These are phyloP conservation scores for Sinodicranocentrus sp. DNA, from an alignment of 2,888 invertebrate species.

Conservation along the genomic window DNA sequence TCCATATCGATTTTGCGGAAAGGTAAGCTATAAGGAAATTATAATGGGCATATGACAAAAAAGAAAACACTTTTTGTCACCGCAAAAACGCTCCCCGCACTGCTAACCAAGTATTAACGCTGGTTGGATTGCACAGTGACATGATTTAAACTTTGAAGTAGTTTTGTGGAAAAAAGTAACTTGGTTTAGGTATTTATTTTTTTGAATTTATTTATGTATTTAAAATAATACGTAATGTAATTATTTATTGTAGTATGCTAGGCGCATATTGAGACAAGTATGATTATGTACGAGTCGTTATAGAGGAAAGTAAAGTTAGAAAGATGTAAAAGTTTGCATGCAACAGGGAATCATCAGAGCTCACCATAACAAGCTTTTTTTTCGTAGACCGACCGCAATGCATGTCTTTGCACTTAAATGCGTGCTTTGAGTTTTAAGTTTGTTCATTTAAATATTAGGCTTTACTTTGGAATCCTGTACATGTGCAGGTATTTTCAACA, in stretches of 20 bases:
- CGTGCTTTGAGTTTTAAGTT: not conserved
- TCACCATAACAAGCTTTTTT: too few relatives aligned
- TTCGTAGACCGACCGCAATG: too few relatives aligned
- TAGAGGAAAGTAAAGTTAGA: too few relatives aligned
- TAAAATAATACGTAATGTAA: too few relatives aligned
- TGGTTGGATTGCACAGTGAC: conserved; percentile 27
- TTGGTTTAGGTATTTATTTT: not conserved
- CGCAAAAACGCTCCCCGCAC: conserved; percentile 31
- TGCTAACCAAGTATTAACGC: conserved; percentile 30
- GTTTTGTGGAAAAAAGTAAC: conserved; percentile 10
- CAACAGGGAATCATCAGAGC: too few relatives aligned
- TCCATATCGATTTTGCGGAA: conserved; percentile 60
- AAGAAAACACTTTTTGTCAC: not conserved
- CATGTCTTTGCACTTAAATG: not conserved
- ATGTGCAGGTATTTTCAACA: not conserved
- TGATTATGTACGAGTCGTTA: too few relatives aligned
- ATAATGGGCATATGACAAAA: not conserved
- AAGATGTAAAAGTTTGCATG: too few relatives aligned
- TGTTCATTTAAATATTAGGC: not conserved
- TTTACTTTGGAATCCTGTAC: not conserved
- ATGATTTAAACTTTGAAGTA: not conserved
- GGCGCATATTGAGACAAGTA: too few relatives aligned
- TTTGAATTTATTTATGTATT: not conserved
- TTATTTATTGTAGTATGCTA: too few relatives aligned
- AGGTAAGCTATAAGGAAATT: conserved; percentile 37